Conservation (phyloP, 1,140 invertebrate species). For the Calycopis cecrops region DNA sequence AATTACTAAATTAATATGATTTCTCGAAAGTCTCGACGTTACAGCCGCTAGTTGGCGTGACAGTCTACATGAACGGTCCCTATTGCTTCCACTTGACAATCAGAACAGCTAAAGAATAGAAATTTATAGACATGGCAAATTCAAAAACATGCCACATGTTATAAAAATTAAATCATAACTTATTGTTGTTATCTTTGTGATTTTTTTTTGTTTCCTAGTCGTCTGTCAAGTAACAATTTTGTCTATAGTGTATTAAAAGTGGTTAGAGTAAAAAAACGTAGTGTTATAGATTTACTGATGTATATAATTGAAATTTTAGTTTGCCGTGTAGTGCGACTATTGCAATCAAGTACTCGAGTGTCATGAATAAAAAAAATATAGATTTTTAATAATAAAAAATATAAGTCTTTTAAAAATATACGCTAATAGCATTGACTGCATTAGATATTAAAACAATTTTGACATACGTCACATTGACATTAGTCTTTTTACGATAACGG, state of each 20-base stretch:
- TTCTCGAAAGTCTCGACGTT: too few relatives aligned
- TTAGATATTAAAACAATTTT: conserved; percentile 19
- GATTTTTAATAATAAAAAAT: conserved; percentile 14
- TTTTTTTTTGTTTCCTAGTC: too few relatives aligned
- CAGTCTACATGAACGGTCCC: too few relatives aligned
- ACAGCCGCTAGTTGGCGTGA: too few relatives aligned
- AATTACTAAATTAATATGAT: too few relatives aligned
- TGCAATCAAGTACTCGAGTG: conserved; percentile 47
- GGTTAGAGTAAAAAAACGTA: neutral
- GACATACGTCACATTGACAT: conserved; percentile 9
- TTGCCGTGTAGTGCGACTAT: conserved; percentile 28
- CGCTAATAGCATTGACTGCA: conserved; percentile 8
- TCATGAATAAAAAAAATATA: conserved; percentile 39
- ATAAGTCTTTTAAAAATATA: conserved; percentile 13
- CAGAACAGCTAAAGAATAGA: too few relatives aligned
- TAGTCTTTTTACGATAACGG: conserved; percentile 13
- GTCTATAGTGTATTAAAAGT: conserved; percentile 21
- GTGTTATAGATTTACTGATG: conserved; percentile 2
- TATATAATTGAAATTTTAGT: conserved; percentile 18
- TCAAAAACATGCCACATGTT: too few relatives aligned
- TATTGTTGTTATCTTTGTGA: too few relatives aligned
- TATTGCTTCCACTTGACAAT: too few relatives aligned
- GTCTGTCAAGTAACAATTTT: conserved; percentile 24
- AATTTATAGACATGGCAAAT: too few relatives aligned
- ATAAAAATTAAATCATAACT: too few relatives aligned